A percentile compares a stretch with the other conserved stretches of the same genome.
Evolutionary conservation across 2,797 vertebrate species (phyloP).

Genomic region (Sandelia bainsii): DNA sequence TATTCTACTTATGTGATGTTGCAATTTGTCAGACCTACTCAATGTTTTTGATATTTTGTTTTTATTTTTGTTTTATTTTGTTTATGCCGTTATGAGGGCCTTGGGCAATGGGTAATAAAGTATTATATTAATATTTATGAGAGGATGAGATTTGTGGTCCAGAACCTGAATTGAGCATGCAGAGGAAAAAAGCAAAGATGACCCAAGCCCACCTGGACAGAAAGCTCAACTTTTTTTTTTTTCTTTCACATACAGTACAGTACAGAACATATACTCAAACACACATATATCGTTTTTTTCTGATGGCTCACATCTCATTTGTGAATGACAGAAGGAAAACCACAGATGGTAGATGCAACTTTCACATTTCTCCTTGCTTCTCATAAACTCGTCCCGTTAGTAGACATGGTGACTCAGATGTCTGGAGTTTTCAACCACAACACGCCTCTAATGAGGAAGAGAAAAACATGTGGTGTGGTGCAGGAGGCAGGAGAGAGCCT

Average conservation of each 20-base stretch:
- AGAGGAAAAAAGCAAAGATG: conserved; percentile 31
- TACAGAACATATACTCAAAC: conserved; percentile 3
- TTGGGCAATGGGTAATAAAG: conserved; percentile 60
- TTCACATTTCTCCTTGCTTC: conserved; percentile 28
- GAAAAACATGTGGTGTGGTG: conserved; percentile 1
- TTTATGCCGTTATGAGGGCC: conserved; percentile 57
- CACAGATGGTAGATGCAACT: not conserved
- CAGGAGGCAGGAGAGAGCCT: conserved; percentile 8
- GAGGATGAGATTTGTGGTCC: conserved; percentile 59
- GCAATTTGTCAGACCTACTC: conserved; percentile 72
- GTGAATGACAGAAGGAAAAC: conserved; percentile 9
- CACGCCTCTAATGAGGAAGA: conserved; percentile 1
- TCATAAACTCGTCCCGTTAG: conserved; percentile 12
- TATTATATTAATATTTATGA: conserved; percentile 75
- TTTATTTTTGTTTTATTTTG: conserved; percentile 56
- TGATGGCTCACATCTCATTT: conserved; percentile 32
- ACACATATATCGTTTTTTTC: conserved; percentile 15
- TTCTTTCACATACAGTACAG: conserved; percentile 16
- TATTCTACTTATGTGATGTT: conserved; percentile 79
- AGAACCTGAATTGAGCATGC: conserved; percentile 34
- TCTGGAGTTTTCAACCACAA: conserved; percentile 20
- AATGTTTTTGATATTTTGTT: conserved; percentile 76
- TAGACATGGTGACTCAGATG: conserved; percentile 20
- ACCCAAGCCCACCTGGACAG: conserved; percentile 39
- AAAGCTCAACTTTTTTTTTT: conserved; percentile 32